phyloP scores from a whole-genome alignment of 1,140 invertebrate genomes.

The Achatina immaculata region DNA sequence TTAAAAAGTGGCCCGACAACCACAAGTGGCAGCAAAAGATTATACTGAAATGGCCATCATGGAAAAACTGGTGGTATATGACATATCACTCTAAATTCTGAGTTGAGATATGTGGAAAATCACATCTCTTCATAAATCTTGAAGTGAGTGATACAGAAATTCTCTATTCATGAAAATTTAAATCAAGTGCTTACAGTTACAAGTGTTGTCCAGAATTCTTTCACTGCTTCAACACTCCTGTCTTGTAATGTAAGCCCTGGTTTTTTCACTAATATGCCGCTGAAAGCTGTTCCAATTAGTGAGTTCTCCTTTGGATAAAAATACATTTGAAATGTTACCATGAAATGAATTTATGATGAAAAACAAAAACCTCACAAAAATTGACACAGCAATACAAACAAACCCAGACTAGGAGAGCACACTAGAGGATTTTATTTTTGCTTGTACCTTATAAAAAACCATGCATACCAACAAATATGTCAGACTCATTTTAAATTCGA shows the following conservation, averaged over 20 bases:
- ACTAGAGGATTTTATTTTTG: neutral
- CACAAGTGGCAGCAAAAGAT: too few species aligned
- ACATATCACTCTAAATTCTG: too few species aligned
- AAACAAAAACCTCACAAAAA: neutral
- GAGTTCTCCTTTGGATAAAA: slow-evolving; percentile 28
- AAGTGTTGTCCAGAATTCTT: slow-evolving; percentile 33
- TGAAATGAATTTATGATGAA: neutral
- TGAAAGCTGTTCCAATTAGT: slow-evolving; percentile 27
- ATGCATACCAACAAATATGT: too few species aligned
- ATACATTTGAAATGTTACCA: neutral
- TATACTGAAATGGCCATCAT: too few species aligned
- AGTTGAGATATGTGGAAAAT: too few species aligned
- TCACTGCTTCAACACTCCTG: slow-evolving; percentile 26
- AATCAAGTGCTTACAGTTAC: slow-evolving; percentile 11
- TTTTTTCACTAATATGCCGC: slow-evolving; percentile 18
- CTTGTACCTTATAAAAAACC: too few species aligned
- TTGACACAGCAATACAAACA: neutral
- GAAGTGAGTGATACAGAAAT: too few species aligned
- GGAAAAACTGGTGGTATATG: too few species aligned
- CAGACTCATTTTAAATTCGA: too few species aligned
- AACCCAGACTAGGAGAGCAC: neutral
- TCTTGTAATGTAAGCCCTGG: slow-evolving; percentile 32
- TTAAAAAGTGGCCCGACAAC: too few species aligned
- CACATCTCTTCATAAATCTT: too few species aligned
- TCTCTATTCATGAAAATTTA: too few species aligned